These are phyloP conservation scores for Sarcoramphus papa DNA, from an alignment of 2,797 vertebrate genomes.

Conservation along the genomic window DNA sequence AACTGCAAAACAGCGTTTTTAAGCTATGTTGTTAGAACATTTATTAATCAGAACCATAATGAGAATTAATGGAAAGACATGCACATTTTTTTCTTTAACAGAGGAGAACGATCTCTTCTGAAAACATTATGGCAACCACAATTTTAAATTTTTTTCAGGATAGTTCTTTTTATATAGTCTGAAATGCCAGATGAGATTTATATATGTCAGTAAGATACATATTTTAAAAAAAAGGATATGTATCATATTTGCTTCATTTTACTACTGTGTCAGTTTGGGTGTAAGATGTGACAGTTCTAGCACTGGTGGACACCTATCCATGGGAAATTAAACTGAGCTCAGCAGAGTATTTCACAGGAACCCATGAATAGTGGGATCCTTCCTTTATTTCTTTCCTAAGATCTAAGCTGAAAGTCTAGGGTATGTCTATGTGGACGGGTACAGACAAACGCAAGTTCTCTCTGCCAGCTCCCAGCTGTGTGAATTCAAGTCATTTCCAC, in stretches of 20 bases:
- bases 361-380: not conserved
- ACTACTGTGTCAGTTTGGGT: not conserved
- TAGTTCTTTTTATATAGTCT: not conserved
- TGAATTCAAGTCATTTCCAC: not conserved
- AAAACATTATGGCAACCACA: not conserved
- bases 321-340: constrained; percentile 7
- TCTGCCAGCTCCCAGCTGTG: not conserved
- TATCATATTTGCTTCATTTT: not conserved
- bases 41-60: constrained; percentile 38
- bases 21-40: not conserved
- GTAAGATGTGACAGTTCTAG: not conserved
- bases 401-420: constrained; percentile 10
- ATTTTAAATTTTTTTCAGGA: not conserved
- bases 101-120: constrained; percentile 7
- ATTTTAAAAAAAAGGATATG: not conserved
- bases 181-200: not conserved
- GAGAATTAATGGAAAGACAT: not conserved
- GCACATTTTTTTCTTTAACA: not conserved
- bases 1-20: not conserved
- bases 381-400: constrained; percentile 19
- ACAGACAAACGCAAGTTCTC: not conserved
- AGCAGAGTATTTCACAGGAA: constrained; percentile 33
- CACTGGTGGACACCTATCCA: not conserved
- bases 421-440: not conserved
- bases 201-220: not conserved